Conservation (phyloP, 1,140 invertebrate genomes). For the Nasonia longicornis region DNA sequence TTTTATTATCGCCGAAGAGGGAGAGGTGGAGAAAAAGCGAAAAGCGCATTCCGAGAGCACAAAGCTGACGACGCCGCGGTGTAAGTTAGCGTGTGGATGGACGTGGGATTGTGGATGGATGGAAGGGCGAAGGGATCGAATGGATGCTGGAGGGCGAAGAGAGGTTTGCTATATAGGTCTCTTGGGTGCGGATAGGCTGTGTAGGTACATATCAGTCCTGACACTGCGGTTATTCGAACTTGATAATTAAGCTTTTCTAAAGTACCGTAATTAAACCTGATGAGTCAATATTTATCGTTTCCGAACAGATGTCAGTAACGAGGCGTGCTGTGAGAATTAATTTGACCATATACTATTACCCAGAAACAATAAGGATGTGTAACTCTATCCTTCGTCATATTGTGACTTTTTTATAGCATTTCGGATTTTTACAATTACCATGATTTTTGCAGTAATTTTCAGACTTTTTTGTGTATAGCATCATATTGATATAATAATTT, state of each 20-base stretch:
- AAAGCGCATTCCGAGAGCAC: neutral
- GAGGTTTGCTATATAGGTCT: neutral
- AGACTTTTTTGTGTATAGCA: no score
- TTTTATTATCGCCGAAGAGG: neutral
- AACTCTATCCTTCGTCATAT: neutral
- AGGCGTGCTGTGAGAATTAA: neutral
- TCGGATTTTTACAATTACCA: no score
- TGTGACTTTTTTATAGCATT: neutral
- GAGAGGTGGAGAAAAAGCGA: neutral
- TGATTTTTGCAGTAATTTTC: no score
- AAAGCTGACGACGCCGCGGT: neutral
- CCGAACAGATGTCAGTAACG: no score
- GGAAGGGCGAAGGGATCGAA: neutral
- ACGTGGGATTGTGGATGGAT: neutral
- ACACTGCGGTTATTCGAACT: no score
- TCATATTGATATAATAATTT: no score
- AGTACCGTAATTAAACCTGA: no score
- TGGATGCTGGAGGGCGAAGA: neutral
- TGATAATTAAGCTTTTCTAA: no score
- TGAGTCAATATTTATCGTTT: no score
- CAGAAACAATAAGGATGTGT: neutral
- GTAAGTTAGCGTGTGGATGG: no score
- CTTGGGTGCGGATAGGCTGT: no score
- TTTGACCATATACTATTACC: neutral
- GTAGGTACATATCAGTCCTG: no score